Base-by-base conservation (phyloP, 1,140 invertebrate genomes). In the Panagrolaimus sp. region DNA sequence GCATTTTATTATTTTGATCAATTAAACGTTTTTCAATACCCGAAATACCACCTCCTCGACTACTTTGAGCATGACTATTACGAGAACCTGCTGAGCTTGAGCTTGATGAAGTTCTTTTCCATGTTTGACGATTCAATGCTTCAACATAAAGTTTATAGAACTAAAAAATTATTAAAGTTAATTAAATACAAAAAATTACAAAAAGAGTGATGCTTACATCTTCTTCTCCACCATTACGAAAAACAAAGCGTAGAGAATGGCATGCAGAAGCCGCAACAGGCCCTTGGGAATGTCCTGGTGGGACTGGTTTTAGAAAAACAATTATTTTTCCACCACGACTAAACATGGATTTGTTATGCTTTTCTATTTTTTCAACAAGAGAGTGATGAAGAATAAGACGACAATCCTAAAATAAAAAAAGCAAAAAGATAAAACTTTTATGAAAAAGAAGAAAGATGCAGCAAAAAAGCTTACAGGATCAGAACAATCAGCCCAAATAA, bases 1-100 rank as follows among this genome's bases (percentile, higher is more conserved):
- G 91, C 0, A 92, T 94, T 26, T 89, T 89, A 83, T 91, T 90
- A 47, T 94, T 90, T 80, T 92, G 90, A 78, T 93, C 90, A 83
- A 94, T 89, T 63, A 98, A 87, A 77, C 90, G 90, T 78, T 91
- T 88, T 84, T 98, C 94, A 81, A 98, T 98, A 12, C 94, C 94
- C 66, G 93, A 90, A 79, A 98, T 97, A 62, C 95, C 95, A 63
- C 89, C 89, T 74, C 64, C 67, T 26, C 70, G 62, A 68, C 63
- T 46, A 9, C 68, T 63, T 45, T 67, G 73, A 32, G 63, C 67
- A 21, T 79, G 71, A 47, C 78, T 73, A 62, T 70, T 74, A 32
- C 71, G 63, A 38, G 76, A 80, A 47, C 83, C 76, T 48, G 73
- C 73, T 10, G 78, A 78, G 55, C 72, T 77, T 38, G 75, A 75